A percentile compares a stretch with the other conserved stretches of the same genome.
Evolutionary conservation across 2,888 invertebrate genomes (phyloP).

Genomic region (Koerneria pararmatus): DNA sequence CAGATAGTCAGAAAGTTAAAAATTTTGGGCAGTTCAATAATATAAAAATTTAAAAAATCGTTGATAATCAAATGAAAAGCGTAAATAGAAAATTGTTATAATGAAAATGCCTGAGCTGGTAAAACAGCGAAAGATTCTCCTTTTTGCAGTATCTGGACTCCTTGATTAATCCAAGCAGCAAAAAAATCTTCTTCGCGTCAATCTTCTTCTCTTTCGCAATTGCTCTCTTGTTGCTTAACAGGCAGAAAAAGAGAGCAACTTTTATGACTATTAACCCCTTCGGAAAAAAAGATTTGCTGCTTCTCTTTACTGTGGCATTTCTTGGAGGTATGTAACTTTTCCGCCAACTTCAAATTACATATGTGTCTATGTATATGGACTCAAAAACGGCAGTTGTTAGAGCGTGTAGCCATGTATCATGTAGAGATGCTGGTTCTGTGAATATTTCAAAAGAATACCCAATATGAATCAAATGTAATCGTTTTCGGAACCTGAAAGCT

Average conservation of each 20-base stretch:
- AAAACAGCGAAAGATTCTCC: neutral
- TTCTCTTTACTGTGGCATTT: slow-evolving; percentile 16
- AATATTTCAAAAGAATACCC: too few species aligned
- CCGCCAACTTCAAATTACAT: too few species aligned
- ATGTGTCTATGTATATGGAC: too few species aligned
- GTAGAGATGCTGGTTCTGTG: too few species aligned
- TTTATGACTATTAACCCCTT: slow-evolving; percentile 17
- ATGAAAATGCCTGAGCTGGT: neutral
- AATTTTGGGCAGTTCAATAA: neutral
- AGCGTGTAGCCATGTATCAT: too few species aligned
- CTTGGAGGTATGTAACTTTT: slow-evolving; percentile 18
- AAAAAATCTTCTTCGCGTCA: slow-evolving; percentile 57
- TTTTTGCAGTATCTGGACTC: slow-evolving; percentile 9
- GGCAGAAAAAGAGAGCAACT: slow-evolving; percentile 23
- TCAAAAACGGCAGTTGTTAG: too few species aligned
- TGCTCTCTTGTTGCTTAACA: slow-evolving; percentile 48
- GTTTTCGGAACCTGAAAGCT: too few species aligned
- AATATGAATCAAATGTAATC: too few species aligned
- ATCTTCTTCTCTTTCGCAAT: slow-evolving; percentile 54
- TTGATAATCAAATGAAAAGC: neutral
- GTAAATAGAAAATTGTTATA: neutral
- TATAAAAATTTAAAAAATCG: too few species aligned
- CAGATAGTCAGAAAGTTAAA: neutral
- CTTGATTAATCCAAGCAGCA: slow-evolving; percentile 22
- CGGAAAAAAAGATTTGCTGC: slow-evolving; percentile 1